Percentiles rank a stretch among this genome's conserved stretches.
phyloP scores from a whole-genome alignment of 2,797 vertebrate genomes.

The Saxicola maurus region DNA sequence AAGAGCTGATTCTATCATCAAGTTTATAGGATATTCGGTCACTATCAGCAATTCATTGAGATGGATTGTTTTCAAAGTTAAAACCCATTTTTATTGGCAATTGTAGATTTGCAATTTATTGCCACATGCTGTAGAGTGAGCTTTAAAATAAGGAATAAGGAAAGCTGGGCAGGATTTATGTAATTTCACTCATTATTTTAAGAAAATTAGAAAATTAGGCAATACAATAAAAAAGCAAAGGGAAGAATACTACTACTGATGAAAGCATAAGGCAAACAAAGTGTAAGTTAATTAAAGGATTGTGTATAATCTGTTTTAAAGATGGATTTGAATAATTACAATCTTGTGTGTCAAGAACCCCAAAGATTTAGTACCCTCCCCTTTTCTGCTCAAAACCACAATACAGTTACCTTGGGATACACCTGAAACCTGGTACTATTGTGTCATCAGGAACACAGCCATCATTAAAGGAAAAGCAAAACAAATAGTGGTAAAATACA shows the following conservation, averaged over 20 bases:
- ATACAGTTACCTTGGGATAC: not conserved
- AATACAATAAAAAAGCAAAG: not conserved
- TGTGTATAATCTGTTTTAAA: not conserved
- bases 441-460: not conserved
- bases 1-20: not conserved
- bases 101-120: not conserved
- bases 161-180: not conserved
- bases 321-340: not conserved
- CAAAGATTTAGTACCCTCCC: not conserved
- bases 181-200: not conserved
- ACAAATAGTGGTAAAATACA: rapidly evolving
- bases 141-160: not conserved
- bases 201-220: not conserved
- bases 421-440: not conserved
- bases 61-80: not conserved
- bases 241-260: not conserved
- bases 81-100: not conserved
- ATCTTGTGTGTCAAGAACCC: not conserved
- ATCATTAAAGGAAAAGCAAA: not conserved
- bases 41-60: not conserved
- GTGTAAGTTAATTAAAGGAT: not conserved
- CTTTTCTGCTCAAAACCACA: not conserved
- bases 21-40: not conserved
- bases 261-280: not conserved
- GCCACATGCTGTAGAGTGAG: not conserved